Evolutionary conservation across 1,140 invertebrate genomes (phyloP).

Genomic region (Globodera rostochiensis): DNA sequence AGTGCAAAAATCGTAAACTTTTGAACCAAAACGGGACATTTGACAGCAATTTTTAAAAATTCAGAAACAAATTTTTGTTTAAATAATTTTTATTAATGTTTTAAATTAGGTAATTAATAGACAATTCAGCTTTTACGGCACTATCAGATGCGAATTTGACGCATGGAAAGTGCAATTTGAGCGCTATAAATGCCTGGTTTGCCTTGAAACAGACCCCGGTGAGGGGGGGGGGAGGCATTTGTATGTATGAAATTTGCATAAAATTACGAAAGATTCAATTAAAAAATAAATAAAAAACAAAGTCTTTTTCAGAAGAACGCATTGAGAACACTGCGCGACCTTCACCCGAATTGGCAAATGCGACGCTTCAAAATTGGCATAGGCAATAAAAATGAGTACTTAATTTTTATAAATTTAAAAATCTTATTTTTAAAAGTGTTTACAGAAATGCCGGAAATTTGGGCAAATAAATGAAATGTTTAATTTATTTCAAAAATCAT

Average conservation of each 20-base stretch:
- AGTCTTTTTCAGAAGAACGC: conserved; percentile 46
- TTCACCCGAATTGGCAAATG: conserved; percentile 37
- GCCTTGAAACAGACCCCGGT: conserved; percentile 42
- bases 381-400: conserved; percentile 24
- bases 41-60: conserved; percentile 46
- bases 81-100: neutral
- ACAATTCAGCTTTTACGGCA: conserved; percentile 31
- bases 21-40: conserved; percentile 56
- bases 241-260: too few relatives aligned
- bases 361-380: conserved; percentile 13
- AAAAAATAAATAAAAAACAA: neutral
- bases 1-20: conserved; percentile 25
- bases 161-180: conserved; percentile 50
- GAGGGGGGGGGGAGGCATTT: neutral
- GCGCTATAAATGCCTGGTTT: conserved; percentile 41
- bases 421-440: too few relatives aligned
- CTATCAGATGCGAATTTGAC: conserved; percentile 33
- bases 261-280: conserved; percentile 9
- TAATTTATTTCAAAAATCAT: neutral
- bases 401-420: neutral
- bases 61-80: neutral
- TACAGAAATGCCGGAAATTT: too few relatives aligned
- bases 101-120: neutral
- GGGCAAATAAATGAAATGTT: neutral
- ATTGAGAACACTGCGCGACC: conserved; percentile 42